Base-by-base conservation (phyloP, 2,797 vertebrate genomes). In the Takifugu rubripes region DNA sequence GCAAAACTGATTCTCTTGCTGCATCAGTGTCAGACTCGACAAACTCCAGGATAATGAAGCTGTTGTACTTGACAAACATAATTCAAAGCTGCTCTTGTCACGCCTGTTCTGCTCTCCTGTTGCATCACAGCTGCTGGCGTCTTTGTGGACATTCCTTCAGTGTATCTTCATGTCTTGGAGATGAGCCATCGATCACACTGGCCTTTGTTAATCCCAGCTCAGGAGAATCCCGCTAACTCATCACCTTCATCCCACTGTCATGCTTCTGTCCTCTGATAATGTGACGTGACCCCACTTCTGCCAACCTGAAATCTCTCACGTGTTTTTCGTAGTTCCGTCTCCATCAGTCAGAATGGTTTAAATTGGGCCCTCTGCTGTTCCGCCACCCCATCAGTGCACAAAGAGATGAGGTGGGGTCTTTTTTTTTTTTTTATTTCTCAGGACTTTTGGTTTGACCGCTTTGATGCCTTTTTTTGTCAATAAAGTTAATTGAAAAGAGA, bases 61-160 rank as follows among this genome's bases (percentile, higher is more conserved):
- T 82, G 69, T 68, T 73, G 57, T 76, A 66, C 66, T 64, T 75
- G 73, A 71, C 40, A 85, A 84, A 66, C 53, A 65, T 68, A 62
- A 76, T 33, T 55, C 70, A 82, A 40, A 83, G 87, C 86, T 89
- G 78, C 83, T 86, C 70, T 72, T 63, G 50, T 79, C 79, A 29
- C 29, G 33, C 49, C 69, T 46, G 31, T 70, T 55, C 64, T 43
- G 59, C 45, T 52, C 63, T 81, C 60, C 61, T 49, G 10, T 40
- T 52, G 54, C 57, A 59, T 73, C 47, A 66, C 50, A 52, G 59
- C 49, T 77, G 68, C 63, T 14, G 29, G 54, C 44, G 60, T 75
- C 52, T 61, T 49, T 68, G 25, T 52, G 17, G 59, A 64, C 50
- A 8, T 46, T 43, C 43, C 21, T 61, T 52, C 21, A 40, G 42